These are phyloP conservation scores for Ambastaia sidthimunki DNA, from an alignment of 2,797 vertebrate genomes.

Conservation along the genomic window DNA sequence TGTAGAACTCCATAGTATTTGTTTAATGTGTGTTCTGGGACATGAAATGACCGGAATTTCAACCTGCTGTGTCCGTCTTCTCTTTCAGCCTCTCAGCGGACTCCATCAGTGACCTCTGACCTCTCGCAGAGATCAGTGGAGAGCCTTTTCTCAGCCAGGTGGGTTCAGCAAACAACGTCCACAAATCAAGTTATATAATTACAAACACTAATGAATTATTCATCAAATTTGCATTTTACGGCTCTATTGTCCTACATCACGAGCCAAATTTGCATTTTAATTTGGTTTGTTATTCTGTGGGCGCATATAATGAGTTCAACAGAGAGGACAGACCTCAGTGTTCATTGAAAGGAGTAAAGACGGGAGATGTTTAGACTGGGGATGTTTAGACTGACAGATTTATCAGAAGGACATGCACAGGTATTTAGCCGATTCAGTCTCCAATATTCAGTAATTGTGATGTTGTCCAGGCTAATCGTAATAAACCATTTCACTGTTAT, in stretches of 20 bases:
- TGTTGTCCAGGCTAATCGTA: no score
- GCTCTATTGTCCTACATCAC: constrained; percentile 27
- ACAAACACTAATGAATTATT: constrained; percentile 31
- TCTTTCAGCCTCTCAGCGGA: constrained; percentile 79
- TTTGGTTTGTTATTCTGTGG: constrained; percentile 21
- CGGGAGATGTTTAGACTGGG: neutral
- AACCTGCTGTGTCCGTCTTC: neutral
- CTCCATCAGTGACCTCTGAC: constrained; percentile 81
- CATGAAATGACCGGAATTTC: neutral
- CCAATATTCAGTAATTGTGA: no score
- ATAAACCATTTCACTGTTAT: neutral
- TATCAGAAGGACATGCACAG: neutral
- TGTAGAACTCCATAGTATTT: neutral
- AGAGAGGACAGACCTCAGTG: neutral
- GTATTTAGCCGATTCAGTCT: neutral
- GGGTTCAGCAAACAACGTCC: constrained; percentile 42
- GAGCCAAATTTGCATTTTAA: constrained; percentile 29
- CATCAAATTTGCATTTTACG: constrained; percentile 1
- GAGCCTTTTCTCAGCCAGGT: constrained; percentile 90
- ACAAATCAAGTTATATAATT: constrained; percentile 36
- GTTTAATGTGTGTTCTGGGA: neutral
- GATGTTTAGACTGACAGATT: neutral
- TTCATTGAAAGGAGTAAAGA: constrained; percentile 1
- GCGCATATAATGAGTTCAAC: constrained; percentile 25
- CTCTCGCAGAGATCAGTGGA: constrained; percentile 86